A percentile compares a stretch with the other conserved stretches of the same genome.
Evolutionary conservation across 2,797 vertebrate genomes (phyloP).

Genomic region (Pseudochaenichthys georgianus): DNA sequence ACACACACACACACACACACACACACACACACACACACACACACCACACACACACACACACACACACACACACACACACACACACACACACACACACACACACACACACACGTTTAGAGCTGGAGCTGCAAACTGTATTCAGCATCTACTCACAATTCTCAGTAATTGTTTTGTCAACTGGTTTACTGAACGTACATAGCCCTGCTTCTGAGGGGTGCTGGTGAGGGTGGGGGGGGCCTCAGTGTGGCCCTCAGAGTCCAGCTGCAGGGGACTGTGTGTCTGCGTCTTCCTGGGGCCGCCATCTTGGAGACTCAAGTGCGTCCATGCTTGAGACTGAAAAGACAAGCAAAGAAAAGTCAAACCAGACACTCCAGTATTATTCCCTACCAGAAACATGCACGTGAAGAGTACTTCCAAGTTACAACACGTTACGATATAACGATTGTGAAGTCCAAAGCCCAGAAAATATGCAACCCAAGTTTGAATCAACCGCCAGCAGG

Average conservation of each 20-base stretch:
- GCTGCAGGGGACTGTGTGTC: constrained; percentile 68
- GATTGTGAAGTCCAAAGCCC: background rate
- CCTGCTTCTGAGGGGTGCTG: constrained; percentile 87
- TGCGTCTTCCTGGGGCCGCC: constrained; percentile 83
- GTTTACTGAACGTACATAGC: constrained; percentile 85
- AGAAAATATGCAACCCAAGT: background rate
- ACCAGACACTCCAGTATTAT: background rate
- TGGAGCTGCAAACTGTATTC: background rate
- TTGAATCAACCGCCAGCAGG: background rate
- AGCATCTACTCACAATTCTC: background rate
- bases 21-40: no score
- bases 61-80: no score
- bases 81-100: constrained; percentile 8
- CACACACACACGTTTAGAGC: background rate
- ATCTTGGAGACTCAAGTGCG: constrained; percentile 76
- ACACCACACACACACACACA: no score
- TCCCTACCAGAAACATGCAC: background rate
- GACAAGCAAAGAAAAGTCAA: background rate
- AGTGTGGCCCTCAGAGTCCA: constrained; percentile 65
- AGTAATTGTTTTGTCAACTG: background rate
- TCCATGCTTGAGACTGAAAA: constrained; percentile 67
- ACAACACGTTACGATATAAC: background rate
- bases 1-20: no score
- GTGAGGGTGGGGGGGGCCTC: constrained; percentile 73
- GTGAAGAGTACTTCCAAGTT: background rate